Evolutionary conservation across 2,888 invertebrate species (phyloP).

Genomic region (Cephalotes varians): DNA sequence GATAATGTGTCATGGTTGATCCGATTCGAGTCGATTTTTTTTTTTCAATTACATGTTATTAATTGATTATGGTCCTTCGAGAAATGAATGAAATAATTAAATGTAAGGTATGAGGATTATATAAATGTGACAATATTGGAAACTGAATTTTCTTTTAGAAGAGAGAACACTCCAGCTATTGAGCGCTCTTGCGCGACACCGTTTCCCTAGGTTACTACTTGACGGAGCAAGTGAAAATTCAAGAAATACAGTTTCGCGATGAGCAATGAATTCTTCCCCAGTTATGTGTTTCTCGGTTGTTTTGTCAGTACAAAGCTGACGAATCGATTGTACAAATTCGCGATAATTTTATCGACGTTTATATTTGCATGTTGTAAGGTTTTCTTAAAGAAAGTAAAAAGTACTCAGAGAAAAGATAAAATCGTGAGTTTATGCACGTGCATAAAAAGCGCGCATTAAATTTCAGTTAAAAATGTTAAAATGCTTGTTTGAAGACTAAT

Average conservation of each 20-base stretch:
- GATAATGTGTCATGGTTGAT: background rate
- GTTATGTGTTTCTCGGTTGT: slow-evolving; percentile 1
- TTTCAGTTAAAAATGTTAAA: slow-evolving; percentile 11
- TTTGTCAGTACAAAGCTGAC: slow-evolving; percentile 24
- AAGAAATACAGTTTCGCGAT: slow-evolving; percentile 27
- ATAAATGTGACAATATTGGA: slow-evolving; percentile 18
- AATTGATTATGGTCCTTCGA: background rate
- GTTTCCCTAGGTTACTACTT: slow-evolving; percentile 34
- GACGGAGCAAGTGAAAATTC: slow-evolving; percentile 19
- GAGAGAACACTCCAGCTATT: slow-evolving; percentile 16
- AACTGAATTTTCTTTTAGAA: slow-evolving; percentile 30
- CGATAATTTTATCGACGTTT: slow-evolving; percentile 48
- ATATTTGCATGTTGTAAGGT: slow-evolving; percentile 8
- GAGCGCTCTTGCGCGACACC: slow-evolving; percentile 40
- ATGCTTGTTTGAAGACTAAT: background rate
- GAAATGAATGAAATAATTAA: background rate
- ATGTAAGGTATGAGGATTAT: background rate
- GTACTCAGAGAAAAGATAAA: background rate
- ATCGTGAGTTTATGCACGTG: slow-evolving; percentile 1
- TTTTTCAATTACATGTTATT: background rate
- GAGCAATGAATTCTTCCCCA: slow-evolving; percentile 26
- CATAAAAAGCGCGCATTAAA: background rate
- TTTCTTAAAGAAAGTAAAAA: background rate
- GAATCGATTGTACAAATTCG: slow-evolving; percentile 16
- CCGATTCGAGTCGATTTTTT: background rate